phyloP scores from a whole-genome alignment of 2,888 invertebrate species.

The Diogma glabrata region DNA sequence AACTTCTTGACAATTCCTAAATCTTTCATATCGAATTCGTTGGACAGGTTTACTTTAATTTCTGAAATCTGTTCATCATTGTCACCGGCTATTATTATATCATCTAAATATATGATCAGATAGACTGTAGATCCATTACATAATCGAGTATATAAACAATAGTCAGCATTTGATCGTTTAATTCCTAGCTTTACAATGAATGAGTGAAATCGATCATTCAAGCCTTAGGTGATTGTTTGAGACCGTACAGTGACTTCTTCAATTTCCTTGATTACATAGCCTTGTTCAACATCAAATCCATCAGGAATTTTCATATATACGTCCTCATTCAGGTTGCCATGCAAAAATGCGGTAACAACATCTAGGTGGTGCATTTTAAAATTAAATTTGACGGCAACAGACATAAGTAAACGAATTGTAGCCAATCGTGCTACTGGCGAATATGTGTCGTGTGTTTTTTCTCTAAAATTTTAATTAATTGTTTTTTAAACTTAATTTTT shows the following conservation, averaged over 20 bases:
- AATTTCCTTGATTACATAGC: background rate
- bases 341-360: slow-evolving; percentile 15
- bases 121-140: background rate
- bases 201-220: slow-evolving; percentile 9
- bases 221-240: background rate
- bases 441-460: background rate
- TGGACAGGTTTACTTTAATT: too few relatives aligned
- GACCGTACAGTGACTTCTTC: slow-evolving; percentile 9
- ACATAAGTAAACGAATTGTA: background rate
- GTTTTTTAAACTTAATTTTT: too few relatives aligned
- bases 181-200: background rate
- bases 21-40: too few relatives aligned
- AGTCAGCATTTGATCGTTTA: background rate
- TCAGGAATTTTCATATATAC: slow-evolving; percentile 18
- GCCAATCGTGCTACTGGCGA: background rate
- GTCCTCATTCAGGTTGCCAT: slow-evolving; percentile 20
- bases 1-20: background rate
- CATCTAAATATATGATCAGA: background rate
- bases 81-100: background rate
- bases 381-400: background rate
- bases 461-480: too few relatives aligned
- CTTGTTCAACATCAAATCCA: slow-evolving; percentile 13
- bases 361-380: slow-evolving; percentile 6
- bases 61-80: too few relatives aligned
- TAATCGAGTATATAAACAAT: background rate